A percentile compares a stretch with the other conserved stretches of the same genome.
Conservation (phyloP, 2,888 invertebrate species). For the Campoplex nolae region DNA sequence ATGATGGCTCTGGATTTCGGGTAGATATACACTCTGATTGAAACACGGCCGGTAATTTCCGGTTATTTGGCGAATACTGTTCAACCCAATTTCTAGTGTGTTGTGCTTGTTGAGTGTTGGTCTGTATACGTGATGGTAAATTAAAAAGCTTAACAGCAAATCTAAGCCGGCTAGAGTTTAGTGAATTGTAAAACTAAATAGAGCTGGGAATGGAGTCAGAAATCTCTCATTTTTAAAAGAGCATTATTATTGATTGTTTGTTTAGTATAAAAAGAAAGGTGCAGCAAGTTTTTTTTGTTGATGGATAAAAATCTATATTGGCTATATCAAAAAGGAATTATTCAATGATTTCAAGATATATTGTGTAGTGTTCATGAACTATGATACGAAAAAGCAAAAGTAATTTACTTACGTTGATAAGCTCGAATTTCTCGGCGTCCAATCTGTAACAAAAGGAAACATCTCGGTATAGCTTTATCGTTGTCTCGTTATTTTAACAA, state of each 20-base stretch:
- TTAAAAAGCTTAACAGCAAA: slow-evolving; percentile 49
- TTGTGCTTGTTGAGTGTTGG: slow-evolving; percentile 69
- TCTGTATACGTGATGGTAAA: slow-evolving; percentile 38
- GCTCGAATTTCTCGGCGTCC: slow-evolving; percentile 92
- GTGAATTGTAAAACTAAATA: slow-evolving; percentile 60
- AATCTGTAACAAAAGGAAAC: slow-evolving; percentile 87
- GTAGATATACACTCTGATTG: slow-evolving; percentile 74
- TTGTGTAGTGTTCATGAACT: not conserved
- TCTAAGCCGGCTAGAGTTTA: slow-evolving; percentile 50
- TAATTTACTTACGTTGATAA: slow-evolving; percentile 93
- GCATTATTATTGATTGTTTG: not conserved
- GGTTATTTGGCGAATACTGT: slow-evolving; percentile 77
- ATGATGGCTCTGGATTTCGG: slow-evolving; percentile 73
- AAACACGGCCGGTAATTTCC: slow-evolving; percentile 79
- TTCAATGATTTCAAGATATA: not conserved
- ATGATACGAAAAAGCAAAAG: slow-evolving; percentile 7
- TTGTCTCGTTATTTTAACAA: not conserved
- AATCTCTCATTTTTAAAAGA: slow-evolving; percentile 9
- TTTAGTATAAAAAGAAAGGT: not conserved
- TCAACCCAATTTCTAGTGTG: slow-evolving; percentile 72
- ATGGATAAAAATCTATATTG: not conserved
- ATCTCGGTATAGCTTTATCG: slow-evolving; percentile 24
- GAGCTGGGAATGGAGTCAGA: slow-evolving; percentile 70
- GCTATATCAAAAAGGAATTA: not conserved
- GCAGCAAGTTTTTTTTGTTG: not conserved